Percentiles rank a stretch among this genome's conserved stretches.
phyloP scores from a whole-genome alignment of 2,888 invertebrate species.

The Meta bourneti region DNA sequence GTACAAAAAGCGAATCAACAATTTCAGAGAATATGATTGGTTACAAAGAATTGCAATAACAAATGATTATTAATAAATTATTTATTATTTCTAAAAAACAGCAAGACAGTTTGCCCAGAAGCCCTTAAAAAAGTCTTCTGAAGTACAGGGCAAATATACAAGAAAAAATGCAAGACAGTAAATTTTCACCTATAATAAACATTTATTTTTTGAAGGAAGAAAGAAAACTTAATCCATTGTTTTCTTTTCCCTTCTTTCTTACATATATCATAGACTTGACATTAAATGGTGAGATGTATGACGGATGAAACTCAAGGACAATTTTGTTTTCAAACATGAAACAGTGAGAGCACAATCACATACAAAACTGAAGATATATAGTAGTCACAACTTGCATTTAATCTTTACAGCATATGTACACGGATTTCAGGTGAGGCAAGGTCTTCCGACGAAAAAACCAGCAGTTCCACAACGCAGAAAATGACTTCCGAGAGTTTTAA shows the following conservation, averaged over 20 bases:
- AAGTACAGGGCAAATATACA: background rate
- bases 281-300: background rate
- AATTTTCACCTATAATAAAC: background rate
- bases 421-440: conserved; percentile 19
- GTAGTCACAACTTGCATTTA: conserved; percentile 38
- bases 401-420: conserved; percentile 52
- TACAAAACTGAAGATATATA: conserved; percentile 32
- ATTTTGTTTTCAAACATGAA: background rate
- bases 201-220: background rate
- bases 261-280: background rate
- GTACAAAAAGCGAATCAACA: no score
- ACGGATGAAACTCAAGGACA: background rate
- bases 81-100: background rate
- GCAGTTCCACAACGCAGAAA: conserved; percentile 14
- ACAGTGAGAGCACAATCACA: conserved; percentile 12
- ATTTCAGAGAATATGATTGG: no score
- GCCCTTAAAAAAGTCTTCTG: background rate
- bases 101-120: background rate
- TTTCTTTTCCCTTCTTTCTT: background rate
- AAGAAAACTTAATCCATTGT: background rate
- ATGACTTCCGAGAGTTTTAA: background rate
- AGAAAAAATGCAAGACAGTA: background rate
- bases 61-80: background rate
- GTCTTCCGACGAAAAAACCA: conserved; percentile 48
- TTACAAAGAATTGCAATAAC: background rate